A percentile compares a stretch with the other conserved stretches of the same genome.
Evolutionary conservation across 2,888 invertebrate genomes (phyloP).

Genomic region (Drosophila picticornis): DNA sequence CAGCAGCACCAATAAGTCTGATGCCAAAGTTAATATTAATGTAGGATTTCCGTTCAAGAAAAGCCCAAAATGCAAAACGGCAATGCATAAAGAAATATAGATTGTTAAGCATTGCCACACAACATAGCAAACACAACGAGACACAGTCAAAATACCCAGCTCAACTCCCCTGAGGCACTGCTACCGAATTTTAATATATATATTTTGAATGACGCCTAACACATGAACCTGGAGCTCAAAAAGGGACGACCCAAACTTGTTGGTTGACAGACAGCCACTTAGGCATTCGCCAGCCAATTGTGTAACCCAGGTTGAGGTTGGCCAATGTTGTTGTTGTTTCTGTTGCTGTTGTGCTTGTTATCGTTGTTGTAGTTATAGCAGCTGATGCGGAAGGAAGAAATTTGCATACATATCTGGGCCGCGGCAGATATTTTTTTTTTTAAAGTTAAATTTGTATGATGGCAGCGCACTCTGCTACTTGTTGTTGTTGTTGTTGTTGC

Average conservation of each 20-base stretch:
- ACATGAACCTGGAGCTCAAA: slow-evolving; percentile 30
- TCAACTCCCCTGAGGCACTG: slow-evolving; percentile 26
- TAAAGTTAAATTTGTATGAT: slow-evolving; percentile 52
- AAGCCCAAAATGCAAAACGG: slow-evolving; percentile 43
- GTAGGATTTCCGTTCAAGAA: slow-evolving; percentile 49
- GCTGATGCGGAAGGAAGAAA: slow-evolving; percentile 74
- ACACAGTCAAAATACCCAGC: slow-evolving; percentile 1
- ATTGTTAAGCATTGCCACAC: slow-evolving; percentile 24
- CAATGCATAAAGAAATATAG: slow-evolving; percentile 69
- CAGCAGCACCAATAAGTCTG: background rate
- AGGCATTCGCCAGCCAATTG: slow-evolving; percentile 77
- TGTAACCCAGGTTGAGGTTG: slow-evolving; percentile 53
- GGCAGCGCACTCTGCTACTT: slow-evolving; percentile 10
- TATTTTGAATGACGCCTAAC: slow-evolving; percentile 45
- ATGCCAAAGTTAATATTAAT: slow-evolving; percentile 64
- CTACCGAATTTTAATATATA: slow-evolving; percentile 47
- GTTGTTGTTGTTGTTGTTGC: slow-evolving; percentile 15
- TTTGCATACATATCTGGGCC: slow-evolving; percentile 67
- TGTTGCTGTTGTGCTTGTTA: slow-evolving; percentile 10
- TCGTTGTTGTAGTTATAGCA: slow-evolving; percentile 25
- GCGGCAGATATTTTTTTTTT: slow-evolving; percentile 51
- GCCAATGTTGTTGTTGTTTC: slow-evolving; percentile 17
- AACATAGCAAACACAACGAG: slow-evolving; percentile 14
- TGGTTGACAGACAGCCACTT: slow-evolving; percentile 56
- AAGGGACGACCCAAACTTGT: slow-evolving; percentile 52